phyloP scores from a whole-genome alignment of 2,113 vertebrate genomes.

The Ochotona princeps region DNA sequence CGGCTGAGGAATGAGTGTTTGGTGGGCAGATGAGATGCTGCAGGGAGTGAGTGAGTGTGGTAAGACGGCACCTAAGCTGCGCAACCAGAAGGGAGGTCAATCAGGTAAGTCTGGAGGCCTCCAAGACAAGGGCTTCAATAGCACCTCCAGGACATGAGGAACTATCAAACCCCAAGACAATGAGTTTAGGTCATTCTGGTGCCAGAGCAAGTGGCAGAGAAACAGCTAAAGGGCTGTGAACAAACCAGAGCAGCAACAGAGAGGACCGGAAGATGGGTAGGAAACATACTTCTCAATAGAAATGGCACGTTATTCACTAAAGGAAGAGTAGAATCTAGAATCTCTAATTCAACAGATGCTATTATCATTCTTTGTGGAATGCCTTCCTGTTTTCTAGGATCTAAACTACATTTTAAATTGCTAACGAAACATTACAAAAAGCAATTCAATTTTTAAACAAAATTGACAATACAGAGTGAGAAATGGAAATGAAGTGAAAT shows the following conservation, averaged over 20 bases:
- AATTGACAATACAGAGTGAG: neutral
- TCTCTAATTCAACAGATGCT: neutral
- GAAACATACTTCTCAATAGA: neutral
- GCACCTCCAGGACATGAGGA: neutral
- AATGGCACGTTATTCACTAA: neutral
- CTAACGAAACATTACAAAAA: conserved; percentile 53
- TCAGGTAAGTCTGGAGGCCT: neutral
- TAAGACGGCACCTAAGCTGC: neutral
- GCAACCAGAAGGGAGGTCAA: neutral
- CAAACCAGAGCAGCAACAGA: neutral
- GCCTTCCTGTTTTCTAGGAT: conserved; percentile 17
- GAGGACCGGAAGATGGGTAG: neutral
- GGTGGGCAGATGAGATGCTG: neutral
- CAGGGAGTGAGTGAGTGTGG: neutral
- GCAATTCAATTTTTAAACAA: conserved; percentile 36
- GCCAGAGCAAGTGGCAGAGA: neutral
- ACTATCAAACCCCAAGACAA: neutral
- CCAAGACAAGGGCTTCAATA: neutral
- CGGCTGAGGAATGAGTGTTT: neutral
- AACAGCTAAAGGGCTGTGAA: neutral
- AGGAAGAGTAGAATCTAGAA: neutral
- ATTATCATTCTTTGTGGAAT: neutral
- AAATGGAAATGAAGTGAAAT: neutral
- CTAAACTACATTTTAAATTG: conserved; percentile 17
- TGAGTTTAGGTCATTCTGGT: neutral